Percentiles rank a stretch among this genome's conserved stretches.
These are phyloP conservation scores for Argentina silus DNA, from an alignment of 2,797 vertebrate species.

Conservation along the genomic window DNA sequence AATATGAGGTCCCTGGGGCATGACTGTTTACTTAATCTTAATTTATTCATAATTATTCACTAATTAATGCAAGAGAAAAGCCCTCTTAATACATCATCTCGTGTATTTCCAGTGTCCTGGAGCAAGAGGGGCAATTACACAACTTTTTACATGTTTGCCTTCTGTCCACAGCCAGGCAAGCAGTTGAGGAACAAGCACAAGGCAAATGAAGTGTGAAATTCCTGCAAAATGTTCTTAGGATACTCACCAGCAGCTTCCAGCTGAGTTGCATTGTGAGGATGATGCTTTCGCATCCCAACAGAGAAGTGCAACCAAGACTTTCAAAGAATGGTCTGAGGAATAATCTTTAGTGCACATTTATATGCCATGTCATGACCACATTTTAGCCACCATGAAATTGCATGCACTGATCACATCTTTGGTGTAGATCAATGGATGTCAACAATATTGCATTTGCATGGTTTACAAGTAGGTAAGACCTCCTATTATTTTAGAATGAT, in stretches of 20 bases:
- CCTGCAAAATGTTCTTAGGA: slow-evolving; percentile 37
- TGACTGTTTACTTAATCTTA: slow-evolving; percentile 74
- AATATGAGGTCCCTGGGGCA: slow-evolving; percentile 67
- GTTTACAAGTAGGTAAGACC: not conserved
- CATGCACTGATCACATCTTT: slow-evolving; percentile 13
- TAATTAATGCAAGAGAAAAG: slow-evolving; percentile 76
- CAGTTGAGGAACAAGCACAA: slow-evolving; percentile 59
- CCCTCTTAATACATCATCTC: slow-evolving; percentile 72
- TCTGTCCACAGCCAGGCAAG: slow-evolving; percentile 69
- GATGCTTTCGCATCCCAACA: slow-evolving; percentile 32
- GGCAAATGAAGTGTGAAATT: slow-evolving; percentile 68
- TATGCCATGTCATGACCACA: slow-evolving; percentile 27
- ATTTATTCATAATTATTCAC: slow-evolving; percentile 79
- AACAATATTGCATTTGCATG: not conserved
- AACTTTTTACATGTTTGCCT: slow-evolving; percentile 73
- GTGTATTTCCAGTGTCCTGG: slow-evolving; percentile 58
- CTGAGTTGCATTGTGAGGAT: slow-evolving; percentile 38
- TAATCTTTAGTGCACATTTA: slow-evolving; percentile 8
- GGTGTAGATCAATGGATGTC: not conserved
- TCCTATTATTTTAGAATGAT: too few species aligned
- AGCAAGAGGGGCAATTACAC: slow-evolving; percentile 74
- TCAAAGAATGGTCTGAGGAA: slow-evolving; percentile 22
- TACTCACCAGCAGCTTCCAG: slow-evolving; percentile 56
- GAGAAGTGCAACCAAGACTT: not conserved
- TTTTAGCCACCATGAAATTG: slow-evolving; percentile 28